phyloP scores from a whole-genome alignment of 2,888 invertebrate genomes.

The Yponomeuta malinellus region DNA sequence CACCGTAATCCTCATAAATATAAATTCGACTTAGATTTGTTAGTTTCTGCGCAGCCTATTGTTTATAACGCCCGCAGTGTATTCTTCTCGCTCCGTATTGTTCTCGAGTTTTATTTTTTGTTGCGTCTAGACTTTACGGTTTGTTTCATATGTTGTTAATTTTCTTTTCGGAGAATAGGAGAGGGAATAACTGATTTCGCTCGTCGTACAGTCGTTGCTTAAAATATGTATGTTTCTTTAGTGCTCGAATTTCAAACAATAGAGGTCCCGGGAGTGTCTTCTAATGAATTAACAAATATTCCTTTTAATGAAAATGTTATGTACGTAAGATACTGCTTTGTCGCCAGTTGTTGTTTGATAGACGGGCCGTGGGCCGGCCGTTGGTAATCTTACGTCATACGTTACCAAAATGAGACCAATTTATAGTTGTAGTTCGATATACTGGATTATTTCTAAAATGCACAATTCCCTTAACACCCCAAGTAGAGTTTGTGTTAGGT shows the following conservation, averaged over 20 bases:
- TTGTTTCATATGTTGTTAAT: neutral
- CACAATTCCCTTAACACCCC: no score
- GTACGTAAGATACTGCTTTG: no score
- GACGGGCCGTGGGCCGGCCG: no score
- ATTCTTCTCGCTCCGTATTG: neutral
- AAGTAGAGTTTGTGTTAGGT: no score
- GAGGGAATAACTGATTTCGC: neutral
- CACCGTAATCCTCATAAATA: slow-evolving; percentile 53
- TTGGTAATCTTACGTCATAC: no score
- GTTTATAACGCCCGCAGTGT: slow-evolving; percentile 3
- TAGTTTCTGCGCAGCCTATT: slow-evolving; percentile 1
- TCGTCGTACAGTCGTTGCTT: neutral
- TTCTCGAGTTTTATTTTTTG: neutral
- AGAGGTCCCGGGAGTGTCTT: neutral
- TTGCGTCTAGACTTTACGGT: neutral
- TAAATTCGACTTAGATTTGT: slow-evolving; percentile 15
- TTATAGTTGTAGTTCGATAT: no score
- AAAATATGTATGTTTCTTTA: neutral
- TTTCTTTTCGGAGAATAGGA: neutral
- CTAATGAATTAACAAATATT: neutral
- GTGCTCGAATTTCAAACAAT: neutral
- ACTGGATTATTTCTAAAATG: no score
- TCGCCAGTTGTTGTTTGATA: no score
- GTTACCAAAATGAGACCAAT: no score
- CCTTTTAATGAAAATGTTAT: neutral